Conservation (phyloP, 2,113 vertebrate species). For the Epinephelus fuscoguttatus region DNA sequence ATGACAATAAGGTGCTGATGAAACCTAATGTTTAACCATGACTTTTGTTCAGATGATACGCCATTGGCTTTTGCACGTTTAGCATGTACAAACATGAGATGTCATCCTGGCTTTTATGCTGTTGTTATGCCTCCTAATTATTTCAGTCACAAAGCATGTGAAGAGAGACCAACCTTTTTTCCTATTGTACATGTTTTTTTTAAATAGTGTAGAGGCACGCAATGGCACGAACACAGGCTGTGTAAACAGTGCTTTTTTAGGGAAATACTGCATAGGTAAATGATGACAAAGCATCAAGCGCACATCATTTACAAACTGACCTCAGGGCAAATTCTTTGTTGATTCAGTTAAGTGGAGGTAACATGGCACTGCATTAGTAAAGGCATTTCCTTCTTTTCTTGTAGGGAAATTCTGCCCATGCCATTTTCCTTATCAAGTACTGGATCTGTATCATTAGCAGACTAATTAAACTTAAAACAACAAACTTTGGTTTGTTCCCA, state of each 20-base stretch:
- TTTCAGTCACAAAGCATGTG: neutral
- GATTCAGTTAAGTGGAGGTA: constrained; percentile 5
- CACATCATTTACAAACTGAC: constrained; percentile 17
- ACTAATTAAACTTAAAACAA: constrained; percentile 11
- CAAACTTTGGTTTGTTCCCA: neutral
- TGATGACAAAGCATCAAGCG: constrained; percentile 34
- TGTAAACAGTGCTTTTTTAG: neutral
- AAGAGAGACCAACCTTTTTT: neutral
- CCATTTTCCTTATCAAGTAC: constrained; percentile 26
- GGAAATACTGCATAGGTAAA: neutral
- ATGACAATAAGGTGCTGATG: neutral
- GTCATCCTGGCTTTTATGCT: neutral
- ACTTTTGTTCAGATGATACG: neutral
- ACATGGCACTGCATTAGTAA: constrained; percentile 4
- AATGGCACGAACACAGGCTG: neutral
- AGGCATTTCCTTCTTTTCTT: constrained; percentile 57
- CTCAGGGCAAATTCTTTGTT: neutral
- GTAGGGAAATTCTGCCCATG: constrained; percentile 14
- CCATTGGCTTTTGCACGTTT: neutral
- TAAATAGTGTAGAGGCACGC: neutral
- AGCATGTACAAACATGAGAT: constrained; percentile 3
- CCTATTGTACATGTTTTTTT: constrained; percentile 3
- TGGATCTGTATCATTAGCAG: neutral
- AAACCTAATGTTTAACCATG: constrained; percentile 68
- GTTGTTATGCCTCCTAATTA: constrained; percentile 7